These are phyloP conservation scores for Sitophilus oryzae DNA, from an alignment of 1,140 invertebrate species.

Conservation along the genomic window DNA sequence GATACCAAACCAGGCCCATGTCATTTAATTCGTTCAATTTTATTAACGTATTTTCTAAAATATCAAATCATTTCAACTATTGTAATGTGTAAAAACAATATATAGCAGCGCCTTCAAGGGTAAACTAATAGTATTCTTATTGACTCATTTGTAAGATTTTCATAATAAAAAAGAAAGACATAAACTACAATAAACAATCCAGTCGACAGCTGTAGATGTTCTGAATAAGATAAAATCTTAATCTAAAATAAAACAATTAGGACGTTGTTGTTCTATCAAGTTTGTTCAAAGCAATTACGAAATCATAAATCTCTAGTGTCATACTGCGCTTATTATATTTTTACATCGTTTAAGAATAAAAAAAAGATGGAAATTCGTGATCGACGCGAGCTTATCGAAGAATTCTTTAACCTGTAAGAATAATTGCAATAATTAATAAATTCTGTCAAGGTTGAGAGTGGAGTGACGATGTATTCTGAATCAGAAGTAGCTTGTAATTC, in stretches of 20 bases:
- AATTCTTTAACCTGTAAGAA: slow-evolving; percentile 16
- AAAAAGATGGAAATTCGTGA: slow-evolving; percentile 17
- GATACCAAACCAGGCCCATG: too few species aligned
- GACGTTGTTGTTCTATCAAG: neutral
- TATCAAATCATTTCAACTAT: too few species aligned
- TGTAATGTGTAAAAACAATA: too few species aligned
- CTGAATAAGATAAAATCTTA: neutral
- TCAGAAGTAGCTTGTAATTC: slow-evolving; percentile 17
- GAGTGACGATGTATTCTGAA: slow-evolving; percentile 19
- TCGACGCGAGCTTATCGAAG: slow-evolving; percentile 11
- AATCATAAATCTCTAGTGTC: slow-evolving; percentile 15
- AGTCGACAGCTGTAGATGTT: neutral
- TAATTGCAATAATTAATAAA: slow-evolving; percentile 25
- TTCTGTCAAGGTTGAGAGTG: slow-evolving; percentile 12
- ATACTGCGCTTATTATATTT: slow-evolving; percentile 16
- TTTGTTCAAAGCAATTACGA: slow-evolving; percentile 7
- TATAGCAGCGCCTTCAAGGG: too few species aligned
- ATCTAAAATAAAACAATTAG: neutral
- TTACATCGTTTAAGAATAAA: slow-evolving; percentile 8
- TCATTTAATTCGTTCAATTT: neutral
- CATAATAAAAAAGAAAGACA: neutral
- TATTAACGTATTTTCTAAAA: too few species aligned
- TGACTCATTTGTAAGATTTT: too few species aligned
- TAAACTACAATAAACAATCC: neutral
- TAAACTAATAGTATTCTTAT: too few species aligned